Evolutionary conservation across 2,797 vertebrate genomes (phyloP).

Genomic region (Schizopygopsis pylzovi): DNA sequence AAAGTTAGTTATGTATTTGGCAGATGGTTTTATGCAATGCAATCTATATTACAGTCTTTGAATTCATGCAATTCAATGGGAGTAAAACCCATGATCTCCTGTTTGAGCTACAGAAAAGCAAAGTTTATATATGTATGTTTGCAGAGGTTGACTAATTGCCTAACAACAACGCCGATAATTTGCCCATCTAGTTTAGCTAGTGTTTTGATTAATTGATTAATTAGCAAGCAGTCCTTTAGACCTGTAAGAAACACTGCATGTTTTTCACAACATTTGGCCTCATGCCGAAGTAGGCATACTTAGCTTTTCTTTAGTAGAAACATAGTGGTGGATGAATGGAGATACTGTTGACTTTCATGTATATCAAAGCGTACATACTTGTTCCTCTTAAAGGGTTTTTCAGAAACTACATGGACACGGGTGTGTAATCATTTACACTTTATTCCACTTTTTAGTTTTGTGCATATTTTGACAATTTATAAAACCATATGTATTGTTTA

Average conservation of each 20-base stretch:
- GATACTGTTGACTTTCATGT: neutral
- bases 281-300: neutral
- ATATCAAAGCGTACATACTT: neutral
- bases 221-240: neutral
- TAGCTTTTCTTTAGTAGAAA: neutral
- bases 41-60: neutral
- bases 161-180: neutral
- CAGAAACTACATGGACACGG: neutral
- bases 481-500: neutral
- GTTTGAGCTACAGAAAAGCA: neutral
- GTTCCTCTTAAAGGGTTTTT: neutral
- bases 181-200: too few relatives aligned
- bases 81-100: neutral
- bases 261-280: constrained; percentile 1
- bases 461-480: neutral
- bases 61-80: neutral
- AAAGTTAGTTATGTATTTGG: neutral
- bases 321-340: neutral
- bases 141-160: neutral
- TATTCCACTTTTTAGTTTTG: neutral
- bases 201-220: too few relatives aligned
- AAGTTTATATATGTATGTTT: neutral
- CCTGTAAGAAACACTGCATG: neutral
- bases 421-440: neutral
- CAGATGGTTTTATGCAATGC: neutral